A percentile compares a stretch with the other conserved stretches of the same genome.
Conservation (phyloP, 2,888 invertebrate species). For the Masnerella sp. region DNA sequence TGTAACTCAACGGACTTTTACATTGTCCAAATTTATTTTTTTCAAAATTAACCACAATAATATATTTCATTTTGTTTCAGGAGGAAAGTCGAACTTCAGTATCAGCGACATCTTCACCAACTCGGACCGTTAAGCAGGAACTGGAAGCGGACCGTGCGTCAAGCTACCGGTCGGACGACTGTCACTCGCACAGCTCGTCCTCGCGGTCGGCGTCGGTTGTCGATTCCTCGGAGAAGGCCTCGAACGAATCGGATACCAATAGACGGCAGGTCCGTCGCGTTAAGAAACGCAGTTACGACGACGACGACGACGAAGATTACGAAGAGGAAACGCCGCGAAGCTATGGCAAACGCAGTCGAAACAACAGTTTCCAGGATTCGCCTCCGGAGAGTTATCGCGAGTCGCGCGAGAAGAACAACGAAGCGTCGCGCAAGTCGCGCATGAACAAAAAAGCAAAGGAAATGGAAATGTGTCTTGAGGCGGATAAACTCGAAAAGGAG, state of each 20-base stretch:
- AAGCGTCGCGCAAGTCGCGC: constrained; percentile 86
- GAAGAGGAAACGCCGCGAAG: constrained; percentile 24
- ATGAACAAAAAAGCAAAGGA: constrained; percentile 84
- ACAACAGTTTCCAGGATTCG: neutral
- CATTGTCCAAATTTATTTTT: too few species aligned
- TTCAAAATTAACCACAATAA: neutral
- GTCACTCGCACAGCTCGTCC: constrained; percentile 28
- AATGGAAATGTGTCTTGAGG: constrained; percentile 79
- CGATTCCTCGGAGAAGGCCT: constrained; percentile 12
- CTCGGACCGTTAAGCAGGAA: constrained; percentile 11
- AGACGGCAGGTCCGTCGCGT: constrained; percentile 3
- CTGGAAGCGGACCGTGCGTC: neutral
- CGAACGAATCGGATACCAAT: neutral
- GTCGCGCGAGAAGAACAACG: constrained; percentile 87
- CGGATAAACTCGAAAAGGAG: constrained; percentile 80
- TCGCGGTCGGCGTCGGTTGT: constrained; percentile 10
- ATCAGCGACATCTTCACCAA: constrained; percentile 19
- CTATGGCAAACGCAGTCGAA: constrained; percentile 13
- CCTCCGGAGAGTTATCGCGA: constrained; percentile 81
- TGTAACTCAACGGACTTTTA: too few species aligned
- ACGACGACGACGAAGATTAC: constrained; percentile 35
- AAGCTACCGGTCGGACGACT: constrained; percentile 33
- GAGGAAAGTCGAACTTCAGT: constrained; percentile 22
- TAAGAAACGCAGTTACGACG: constrained; percentile 32
- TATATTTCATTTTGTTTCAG: constrained; percentile 10